Base-by-base conservation (phyloP, 1,140 invertebrate species). In the Aricia agestis region DNA sequence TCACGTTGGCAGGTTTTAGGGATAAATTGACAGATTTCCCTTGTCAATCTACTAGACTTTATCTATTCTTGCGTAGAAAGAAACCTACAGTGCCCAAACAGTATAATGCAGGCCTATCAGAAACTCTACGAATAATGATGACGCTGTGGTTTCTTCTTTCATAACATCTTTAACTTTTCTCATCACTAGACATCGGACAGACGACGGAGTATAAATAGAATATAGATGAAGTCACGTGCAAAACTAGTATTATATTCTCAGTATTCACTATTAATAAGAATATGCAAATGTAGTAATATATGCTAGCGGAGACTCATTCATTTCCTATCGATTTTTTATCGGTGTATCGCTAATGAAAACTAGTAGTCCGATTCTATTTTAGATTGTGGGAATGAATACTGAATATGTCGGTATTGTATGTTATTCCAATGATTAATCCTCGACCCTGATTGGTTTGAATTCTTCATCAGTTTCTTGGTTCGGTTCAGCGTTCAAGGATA, bases 281-380 rank as follows among this genome's bases (percentile, higher is more conserved):
- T 52, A 52, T 52, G 45, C 45, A 52, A 52, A 52, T 52, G 45
- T 52, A 36, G 2, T 52, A 52, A 52, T 52, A 52, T 52, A 52
- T 52, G 45, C 7, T 3, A 52, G 45, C 6, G 45, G 66, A 45
- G 13, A 42, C 66, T 67, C 66, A 45, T 45, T 45, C 66, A 45
- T 52, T 67, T 67, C 41, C 9, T 17, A 67, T 42, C 66, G 66
- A 42, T 67, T 67, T 9, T 41, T 18, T 67, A 67, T 67, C 66
- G 41, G 6, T 10, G 11, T n/a, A 41, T 32, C n/a, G 41, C 66
- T 67, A 45, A 42, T 52, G 45, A 52, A 52, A 52, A 52, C 45
- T 52, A 52, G 45, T 52, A 15, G 45, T 13, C 45, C 45, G 45
- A 52, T 68, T 52, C 67, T 42, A 67, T 67, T 67, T 45, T 19